phyloP scores from a whole-genome alignment of 2,113 vertebrate genomes.

The Cacatua alba region DNA sequence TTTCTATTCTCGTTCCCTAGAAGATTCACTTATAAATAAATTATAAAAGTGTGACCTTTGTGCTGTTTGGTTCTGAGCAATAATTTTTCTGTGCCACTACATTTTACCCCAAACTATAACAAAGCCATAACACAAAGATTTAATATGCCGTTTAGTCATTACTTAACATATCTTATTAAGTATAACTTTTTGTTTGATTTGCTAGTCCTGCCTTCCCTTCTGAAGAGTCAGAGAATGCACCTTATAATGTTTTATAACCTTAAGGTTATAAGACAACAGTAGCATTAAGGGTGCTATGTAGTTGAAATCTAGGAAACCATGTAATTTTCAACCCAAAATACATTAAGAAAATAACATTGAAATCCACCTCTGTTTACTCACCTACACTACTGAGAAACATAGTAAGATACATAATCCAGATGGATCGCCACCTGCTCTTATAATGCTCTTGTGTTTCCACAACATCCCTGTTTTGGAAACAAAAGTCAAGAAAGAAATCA shows the following conservation, averaged over 20 bases:
- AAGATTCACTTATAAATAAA: neutral
- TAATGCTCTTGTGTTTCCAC: conserved; percentile 77
- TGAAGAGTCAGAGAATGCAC: neutral
- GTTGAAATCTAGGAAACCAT: neutral
- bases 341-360: neutral
- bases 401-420: conserved; percentile 94
- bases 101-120: neutral
- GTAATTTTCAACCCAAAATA: neutral
- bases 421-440: conserved; percentile 90
- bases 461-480: conserved; percentile 67
- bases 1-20: neutral
- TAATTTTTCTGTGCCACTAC: neutral
- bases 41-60: neutral
- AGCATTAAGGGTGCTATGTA: neutral
- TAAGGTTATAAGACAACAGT: neutral
- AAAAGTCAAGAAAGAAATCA: neutral
- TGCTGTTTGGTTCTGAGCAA: neutral
- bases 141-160: neutral
- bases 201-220: neutral
- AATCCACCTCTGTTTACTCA: conserved; percentile 72
- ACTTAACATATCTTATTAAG: neutral
- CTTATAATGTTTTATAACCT: neutral
- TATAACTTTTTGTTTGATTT: neutral
- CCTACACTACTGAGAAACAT: conserved; percentile 98
- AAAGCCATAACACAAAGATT: neutral